A percentile compares a stretch with the other conserved stretches of the same genome.
Evolutionary conservation across 2,888 invertebrate genomes (phyloP).

Genomic region (Caenorhabditis afra): DNA sequence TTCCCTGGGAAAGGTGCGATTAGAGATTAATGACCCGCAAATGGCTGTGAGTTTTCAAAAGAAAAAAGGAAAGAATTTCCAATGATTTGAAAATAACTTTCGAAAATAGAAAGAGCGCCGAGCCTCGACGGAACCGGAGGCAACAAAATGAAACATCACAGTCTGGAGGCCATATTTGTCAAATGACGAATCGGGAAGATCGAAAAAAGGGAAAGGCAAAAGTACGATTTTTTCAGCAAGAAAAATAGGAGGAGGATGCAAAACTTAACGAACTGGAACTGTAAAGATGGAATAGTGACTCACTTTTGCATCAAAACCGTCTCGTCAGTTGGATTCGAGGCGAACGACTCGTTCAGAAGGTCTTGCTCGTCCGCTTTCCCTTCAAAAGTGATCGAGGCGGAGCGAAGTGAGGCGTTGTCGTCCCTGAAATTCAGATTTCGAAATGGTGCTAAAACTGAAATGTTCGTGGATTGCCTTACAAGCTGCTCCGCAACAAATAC

Average conservation of each 20-base stretch:
- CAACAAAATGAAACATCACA: background rate
- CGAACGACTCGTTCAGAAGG: slow-evolving; percentile 65
- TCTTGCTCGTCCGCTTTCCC: slow-evolving; percentile 62
- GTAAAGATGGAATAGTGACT: slow-evolving; percentile 17
- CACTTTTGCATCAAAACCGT: slow-evolving; percentile 64
- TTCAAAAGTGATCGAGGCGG: slow-evolving; percentile 68
- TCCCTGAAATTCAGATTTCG: slow-evolving; percentile 60
- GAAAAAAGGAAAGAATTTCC: background rate
- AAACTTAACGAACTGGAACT: slow-evolving; percentile 33
- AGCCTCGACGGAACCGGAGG: no score
- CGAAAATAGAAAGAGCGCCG: background rate
- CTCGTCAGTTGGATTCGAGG: slow-evolving; percentile 70
- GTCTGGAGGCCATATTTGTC: slow-evolving; percentile 20
- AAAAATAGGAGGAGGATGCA: background rate
- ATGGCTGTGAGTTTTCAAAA: background rate
- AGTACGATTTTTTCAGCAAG: background rate
- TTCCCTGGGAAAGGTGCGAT: slow-evolving; percentile 26
- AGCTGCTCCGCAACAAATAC: slow-evolving; percentile 28
- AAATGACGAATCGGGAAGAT: slow-evolving; percentile 46
- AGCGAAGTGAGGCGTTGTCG: slow-evolving; percentile 67
- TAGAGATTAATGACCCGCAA: slow-evolving; percentile 49
- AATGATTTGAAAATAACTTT: background rate
- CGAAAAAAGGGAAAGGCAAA: slow-evolving; percentile 5
- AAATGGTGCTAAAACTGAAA: no score
- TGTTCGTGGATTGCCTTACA: slow-evolving; percentile 41